Evolutionary conservation across 2,797 vertebrate genomes (phyloP), one percentile per base, ranked within the genome.

Genomic region (Coracias cyanogaster): DNA sequence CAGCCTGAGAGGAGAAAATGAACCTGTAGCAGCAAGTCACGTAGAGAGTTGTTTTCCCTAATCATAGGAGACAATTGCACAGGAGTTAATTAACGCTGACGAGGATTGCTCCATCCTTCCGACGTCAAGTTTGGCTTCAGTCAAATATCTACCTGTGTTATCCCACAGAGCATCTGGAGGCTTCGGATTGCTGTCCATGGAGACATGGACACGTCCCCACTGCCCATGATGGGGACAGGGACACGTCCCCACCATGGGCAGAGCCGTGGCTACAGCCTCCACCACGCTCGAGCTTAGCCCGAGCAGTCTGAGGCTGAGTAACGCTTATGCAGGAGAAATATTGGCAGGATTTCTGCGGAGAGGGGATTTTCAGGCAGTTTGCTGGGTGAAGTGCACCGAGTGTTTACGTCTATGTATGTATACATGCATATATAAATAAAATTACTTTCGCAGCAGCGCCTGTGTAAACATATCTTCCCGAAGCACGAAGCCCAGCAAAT

Each of bases 21-120:
- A 81, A 90, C 83, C 91, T 52, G 88, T 15, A 96, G 83, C 87
- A 90, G 81, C 82, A 58, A 79, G 83, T 48, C 83, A 49, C 3
- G 3, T 0, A 62, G 31, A 1, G 3, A 66, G 72, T 25, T 57
- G 76, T 2, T 65, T 61, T 64, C 52, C 41, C 10, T 4, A 28
- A 65, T 70, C 49, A 77, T 1, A 35, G 52, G 52, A 90, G 76
- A 79, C 52, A 41, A 87, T 52, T 74, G 81, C 80, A 78, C 7
- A 11, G 62, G 70, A 64, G 84, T 37, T 91, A 83, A 92, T 92
- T 70, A 87, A 24, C 49, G 2, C n/a, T 0, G 48, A 24, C 1
- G 1, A 69, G 58, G 84, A 86, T 51, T 79, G 93, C 84, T 54
- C 74, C 60, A 35, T 81, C 60, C 85, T 96, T 61, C 92, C 81